Percentiles rank a stretch among this genome's conserved stretches.
Conservation (phyloP, 2,888 invertebrate species). For the Chrysina gloriosa region DNA sequence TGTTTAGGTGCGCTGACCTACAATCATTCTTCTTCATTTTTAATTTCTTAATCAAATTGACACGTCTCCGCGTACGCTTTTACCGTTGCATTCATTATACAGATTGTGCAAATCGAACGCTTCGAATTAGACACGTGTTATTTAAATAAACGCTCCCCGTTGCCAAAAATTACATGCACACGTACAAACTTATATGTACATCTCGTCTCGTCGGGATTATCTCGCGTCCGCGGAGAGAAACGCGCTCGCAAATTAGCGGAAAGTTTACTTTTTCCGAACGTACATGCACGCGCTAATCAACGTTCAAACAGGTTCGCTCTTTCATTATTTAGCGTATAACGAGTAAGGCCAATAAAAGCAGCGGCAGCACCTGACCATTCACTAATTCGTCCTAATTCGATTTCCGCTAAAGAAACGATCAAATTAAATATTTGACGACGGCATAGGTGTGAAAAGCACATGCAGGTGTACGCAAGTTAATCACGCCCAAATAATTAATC, state of each 20-base stretch:
- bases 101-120: slow-evolving; percentile 11
- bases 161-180: slow-evolving; percentile 22
- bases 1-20: slow-evolving; percentile 19
- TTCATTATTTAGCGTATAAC: slow-evolving; percentile 35
- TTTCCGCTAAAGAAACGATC: slow-evolving; percentile 39
- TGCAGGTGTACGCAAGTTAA: slow-evolving; percentile 34
- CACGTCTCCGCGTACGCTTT: neutral
- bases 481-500: slow-evolving; percentile 35
- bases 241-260: slow-evolving; percentile 25
- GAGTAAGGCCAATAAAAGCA: slow-evolving; percentile 30
- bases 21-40: slow-evolving; percentile 11
- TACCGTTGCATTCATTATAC: slow-evolving; percentile 28
- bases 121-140: slow-evolving; percentile 26
- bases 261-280: slow-evolving; percentile 27
- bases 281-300: slow-evolving; percentile 28
- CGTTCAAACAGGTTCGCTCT: slow-evolving; percentile 34
- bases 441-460: slow-evolving; percentile 40
- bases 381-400: slow-evolving; percentile 41
- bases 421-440: slow-evolving; percentile 39
- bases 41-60: slow-evolving; percentile 6
- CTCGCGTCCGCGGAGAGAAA: slow-evolving; percentile 1
- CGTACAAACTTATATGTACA: neutral
- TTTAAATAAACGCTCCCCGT: slow-evolving; percentile 22
- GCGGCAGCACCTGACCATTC: slow-evolving; percentile 39
- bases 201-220: neutral